These are phyloP conservation scores for Stegastes partitus DNA, from an alignment of 2,113 vertebrate species.

Conservation along the genomic window DNA sequence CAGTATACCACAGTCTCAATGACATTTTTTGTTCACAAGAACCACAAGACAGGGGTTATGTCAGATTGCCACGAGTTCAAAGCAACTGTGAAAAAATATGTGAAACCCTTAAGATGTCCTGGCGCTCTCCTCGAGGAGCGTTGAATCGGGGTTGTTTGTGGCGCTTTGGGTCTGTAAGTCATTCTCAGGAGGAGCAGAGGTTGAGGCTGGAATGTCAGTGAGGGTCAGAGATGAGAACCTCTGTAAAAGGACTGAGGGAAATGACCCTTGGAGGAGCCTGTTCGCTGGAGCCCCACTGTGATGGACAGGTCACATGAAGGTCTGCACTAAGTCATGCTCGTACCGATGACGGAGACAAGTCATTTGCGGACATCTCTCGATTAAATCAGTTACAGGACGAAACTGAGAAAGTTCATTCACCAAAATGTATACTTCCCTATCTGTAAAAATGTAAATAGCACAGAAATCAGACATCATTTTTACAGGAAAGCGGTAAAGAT, in stretches of 20 bases:
- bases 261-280: constrained; percentile 44
- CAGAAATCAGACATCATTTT: not conserved
- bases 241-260: constrained; percentile 37
- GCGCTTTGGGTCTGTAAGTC: constrained; percentile 69
- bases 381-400: not conserved
- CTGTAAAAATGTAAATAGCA: not conserved
- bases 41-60: constrained; percentile 50
- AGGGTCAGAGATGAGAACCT: constrained; percentile 61
- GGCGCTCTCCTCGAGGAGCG: constrained; percentile 21
- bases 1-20: constrained; percentile 39
- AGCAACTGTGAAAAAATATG: constrained; percentile 42
- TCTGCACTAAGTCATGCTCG: constrained; percentile 24
- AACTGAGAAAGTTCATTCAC: not conserved
- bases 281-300: constrained; percentile 76
- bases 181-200: constrained; percentile 87
- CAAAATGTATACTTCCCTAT: not conserved
- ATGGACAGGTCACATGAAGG: constrained; percentile 68
- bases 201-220: constrained; percentile 87
- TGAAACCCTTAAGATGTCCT: constrained; percentile 30
- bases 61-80: constrained; percentile 57
- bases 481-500: not conserved
- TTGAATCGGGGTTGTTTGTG: constrained; percentile 47
- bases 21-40: constrained; percentile 29
- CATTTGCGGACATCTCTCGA: not conserved
- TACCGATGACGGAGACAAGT: not conserved